Conservation (phyloP, 1,140 invertebrate species). For the Euwallacea similis region DNA sequence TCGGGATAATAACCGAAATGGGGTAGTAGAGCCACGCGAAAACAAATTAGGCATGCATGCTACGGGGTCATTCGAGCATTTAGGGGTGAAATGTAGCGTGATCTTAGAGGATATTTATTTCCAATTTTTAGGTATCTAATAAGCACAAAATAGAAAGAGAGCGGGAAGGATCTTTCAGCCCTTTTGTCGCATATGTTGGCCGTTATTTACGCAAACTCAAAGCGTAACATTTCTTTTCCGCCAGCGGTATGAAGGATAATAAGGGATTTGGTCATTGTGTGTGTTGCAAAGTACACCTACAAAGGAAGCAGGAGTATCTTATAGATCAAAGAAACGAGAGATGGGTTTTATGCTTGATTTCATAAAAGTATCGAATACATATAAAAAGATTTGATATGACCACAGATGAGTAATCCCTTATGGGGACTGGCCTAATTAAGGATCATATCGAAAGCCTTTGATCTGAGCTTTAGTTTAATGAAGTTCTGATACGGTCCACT, state of each 20-base stretch:
- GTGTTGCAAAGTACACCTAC: conserved; percentile 17
- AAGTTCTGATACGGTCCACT: background rate
- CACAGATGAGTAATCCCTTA: conserved; percentile 16
- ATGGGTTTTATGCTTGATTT: conserved; percentile 34
- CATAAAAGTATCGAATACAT: conserved; percentile 19
- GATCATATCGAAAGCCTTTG: conserved; percentile 20
- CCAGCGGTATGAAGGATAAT: conserved; percentile 17
- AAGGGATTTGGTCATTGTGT: conserved; percentile 24
- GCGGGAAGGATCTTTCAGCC: background rate
- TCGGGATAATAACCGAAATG: conserved; percentile 31
- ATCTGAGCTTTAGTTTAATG: conserved; percentile 4
- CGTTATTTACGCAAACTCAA: conserved; percentile 28
- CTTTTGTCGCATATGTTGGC: conserved; percentile 1
- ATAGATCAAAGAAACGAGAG: conserved; percentile 26
- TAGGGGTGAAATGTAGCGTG: background rate
- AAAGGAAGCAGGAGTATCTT: conserved; percentile 25
- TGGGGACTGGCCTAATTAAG: conserved; percentile 15
- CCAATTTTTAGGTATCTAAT: background rate
- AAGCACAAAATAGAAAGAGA: background rate
- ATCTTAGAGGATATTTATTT: background rate
- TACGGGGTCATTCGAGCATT: conserved; percentile 14
- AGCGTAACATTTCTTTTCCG: conserved; percentile 28
- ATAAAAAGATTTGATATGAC: conserved; percentile 23
- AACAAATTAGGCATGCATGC: conserved; percentile 38
- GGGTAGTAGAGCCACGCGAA: conserved; percentile 33